phyloP scores from a whole-genome alignment of 2,113 vertebrate genomes.

The Mormoops blainvillei region DNA sequence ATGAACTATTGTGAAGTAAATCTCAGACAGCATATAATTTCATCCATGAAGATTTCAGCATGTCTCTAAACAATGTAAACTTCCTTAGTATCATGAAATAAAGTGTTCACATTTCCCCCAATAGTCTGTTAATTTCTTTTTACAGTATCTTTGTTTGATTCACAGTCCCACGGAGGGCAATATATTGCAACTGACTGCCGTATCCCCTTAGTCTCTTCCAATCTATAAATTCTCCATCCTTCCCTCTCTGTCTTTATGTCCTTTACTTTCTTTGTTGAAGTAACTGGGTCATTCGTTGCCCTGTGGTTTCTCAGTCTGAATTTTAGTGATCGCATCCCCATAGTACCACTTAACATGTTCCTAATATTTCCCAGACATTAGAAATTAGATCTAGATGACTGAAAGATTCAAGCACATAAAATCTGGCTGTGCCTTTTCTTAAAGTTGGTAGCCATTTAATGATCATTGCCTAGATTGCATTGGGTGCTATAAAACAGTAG shows the following conservation, averaged over 20 bases:
- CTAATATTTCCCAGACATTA: background rate
- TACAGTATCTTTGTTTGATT: background rate
- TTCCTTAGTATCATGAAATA: background rate
- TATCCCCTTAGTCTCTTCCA: background rate
- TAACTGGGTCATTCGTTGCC: too few species aligned
- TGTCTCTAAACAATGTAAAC: background rate
- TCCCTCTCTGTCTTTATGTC: background rate
- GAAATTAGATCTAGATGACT: background rate
- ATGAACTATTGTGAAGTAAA: background rate
- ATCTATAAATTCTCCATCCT: background rate
- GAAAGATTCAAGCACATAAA: background rate
- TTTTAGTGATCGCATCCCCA: background rate
- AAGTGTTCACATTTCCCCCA: background rate
- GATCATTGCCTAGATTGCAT: background rate
- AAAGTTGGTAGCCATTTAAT: background rate
- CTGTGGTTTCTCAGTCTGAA: background rate
- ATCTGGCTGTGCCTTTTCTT: background rate
- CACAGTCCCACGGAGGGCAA: background rate
- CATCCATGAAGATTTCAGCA: background rate
- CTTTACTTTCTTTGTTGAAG: background rate
- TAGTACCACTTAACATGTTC: background rate
- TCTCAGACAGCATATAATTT: background rate
- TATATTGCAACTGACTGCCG: fast-evolving
- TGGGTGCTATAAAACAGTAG: background rate
- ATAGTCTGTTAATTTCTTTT: background rate